These are phyloP conservation scores for Marmota flaviventris DNA, from an alignment of 2,113 vertebrate species.

Conservation along the genomic window DNA sequence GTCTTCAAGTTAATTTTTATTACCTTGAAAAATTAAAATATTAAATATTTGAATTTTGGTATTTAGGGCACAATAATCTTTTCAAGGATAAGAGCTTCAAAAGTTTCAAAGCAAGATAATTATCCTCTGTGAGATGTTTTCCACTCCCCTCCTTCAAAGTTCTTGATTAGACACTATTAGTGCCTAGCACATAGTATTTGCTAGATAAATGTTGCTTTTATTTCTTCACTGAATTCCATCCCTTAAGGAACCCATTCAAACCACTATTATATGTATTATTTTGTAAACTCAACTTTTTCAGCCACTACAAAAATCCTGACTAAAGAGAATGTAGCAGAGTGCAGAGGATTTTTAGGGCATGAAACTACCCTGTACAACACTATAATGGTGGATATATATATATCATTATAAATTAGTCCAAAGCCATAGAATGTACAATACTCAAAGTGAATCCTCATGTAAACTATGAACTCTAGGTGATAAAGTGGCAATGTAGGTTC, in stretches of 20 bases:
- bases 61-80: neutral
- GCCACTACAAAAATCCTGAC: neutral
- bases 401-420: too few species aligned
- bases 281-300: neutral
- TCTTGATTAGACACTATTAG: slow-evolving; percentile 79
- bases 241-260: slow-evolving; percentile 82
- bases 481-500: neutral
- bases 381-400: too few species aligned
- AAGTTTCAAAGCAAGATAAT: neutral
- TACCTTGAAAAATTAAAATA: neutral
- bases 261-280: slow-evolving; percentile 89
- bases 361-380: neutral
- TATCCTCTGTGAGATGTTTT: neutral
- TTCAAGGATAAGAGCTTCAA: neutral
- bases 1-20: neutral
- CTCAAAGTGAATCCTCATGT: neutral
- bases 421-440: neutral
- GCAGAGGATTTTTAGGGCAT: neutral
- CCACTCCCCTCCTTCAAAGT: neutral
- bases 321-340: neutral
- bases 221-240: slow-evolving; percentile 84
- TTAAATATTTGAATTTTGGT: neutral
- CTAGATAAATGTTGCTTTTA: slow-evolving; percentile 88
- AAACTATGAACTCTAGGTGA: neutral
- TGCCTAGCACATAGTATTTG: slow-evolving; percentile 92